Conservation (phyloP, 2,888 invertebrate species). For the Liopterus haemorrhoidalis region DNA sequence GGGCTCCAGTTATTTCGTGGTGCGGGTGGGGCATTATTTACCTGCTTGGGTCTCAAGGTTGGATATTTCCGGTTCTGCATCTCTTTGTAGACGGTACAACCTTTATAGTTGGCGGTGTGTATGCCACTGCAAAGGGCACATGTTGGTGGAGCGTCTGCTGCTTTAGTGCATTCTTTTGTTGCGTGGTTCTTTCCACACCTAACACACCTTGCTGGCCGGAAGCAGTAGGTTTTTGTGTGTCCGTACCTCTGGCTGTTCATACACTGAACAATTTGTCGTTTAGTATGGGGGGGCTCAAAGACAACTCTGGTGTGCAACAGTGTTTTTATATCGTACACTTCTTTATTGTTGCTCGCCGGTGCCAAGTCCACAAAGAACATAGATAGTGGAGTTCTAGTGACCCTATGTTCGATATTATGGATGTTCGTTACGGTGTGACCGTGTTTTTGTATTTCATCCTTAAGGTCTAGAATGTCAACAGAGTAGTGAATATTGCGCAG, state of each 20-base stretch:
- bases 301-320: constrained; percentile 5
- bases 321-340: constrained; percentile 8
- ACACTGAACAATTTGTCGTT: constrained; percentile 18
- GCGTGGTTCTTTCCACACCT: constrained; percentile 28
- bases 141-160: constrained; percentile 16
- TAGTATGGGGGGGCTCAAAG: constrained; percentile 10
- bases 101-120: constrained; percentile 23
- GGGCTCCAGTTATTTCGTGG: too few relatives aligned
- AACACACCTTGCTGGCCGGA: constrained; percentile 22
- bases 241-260: constrained; percentile 31
- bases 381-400: constrained; percentile 8
- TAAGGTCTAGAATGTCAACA: constrained; percentile 10
- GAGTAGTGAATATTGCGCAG: constrained; percentile 13
- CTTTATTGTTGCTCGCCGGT: constrained; percentile 7
- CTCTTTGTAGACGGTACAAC: too few relatives aligned
- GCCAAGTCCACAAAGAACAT: constrained; percentile 6
- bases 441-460: constrained; percentile 12
- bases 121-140: constrained; percentile 23
- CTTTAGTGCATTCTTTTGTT: constrained; percentile 21
- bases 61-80: constrained; percentile 16
- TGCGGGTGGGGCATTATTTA: too few relatives aligned
- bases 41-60: background rate
- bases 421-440: constrained; percentile 12
- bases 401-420: constrained; percentile 13
- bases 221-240: constrained; percentile 31